Percentiles rank a stretch among this genome's conserved stretches.
phyloP scores from a whole-genome alignment of 1,140 invertebrate species.

The Diorhabda elongata region DNA sequence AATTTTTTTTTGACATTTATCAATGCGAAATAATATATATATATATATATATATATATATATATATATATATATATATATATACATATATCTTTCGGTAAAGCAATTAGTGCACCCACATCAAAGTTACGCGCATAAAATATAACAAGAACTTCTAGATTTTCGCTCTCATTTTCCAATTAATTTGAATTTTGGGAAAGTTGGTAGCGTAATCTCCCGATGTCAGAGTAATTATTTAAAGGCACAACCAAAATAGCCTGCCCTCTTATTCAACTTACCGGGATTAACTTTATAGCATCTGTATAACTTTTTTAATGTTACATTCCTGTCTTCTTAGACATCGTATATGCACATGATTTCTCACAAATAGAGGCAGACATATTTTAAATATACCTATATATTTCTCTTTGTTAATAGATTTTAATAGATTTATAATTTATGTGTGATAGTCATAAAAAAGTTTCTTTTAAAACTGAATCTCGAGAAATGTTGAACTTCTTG shows the following conservation, averaged over 20 bases:
- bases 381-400: no score
- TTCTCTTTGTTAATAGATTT: no score
- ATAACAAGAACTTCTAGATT: neutral
- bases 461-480: no score
- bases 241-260: constrained; percentile 32
- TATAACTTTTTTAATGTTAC: constrained; percentile 24
- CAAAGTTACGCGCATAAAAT: neutral
- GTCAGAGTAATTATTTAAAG: constrained; percentile 35
- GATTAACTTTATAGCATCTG: constrained; percentile 32
- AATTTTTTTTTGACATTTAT: no score
- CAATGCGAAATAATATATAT: no score
- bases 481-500: no score
- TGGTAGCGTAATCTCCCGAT: constrained; percentile 26
- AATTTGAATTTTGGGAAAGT: constrained; percentile 29
- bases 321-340: neutral
- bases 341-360: no score
- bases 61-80: no score
- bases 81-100: neutral
- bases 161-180: constrained; percentile 28
- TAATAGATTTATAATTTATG: no score
- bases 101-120: neutral
- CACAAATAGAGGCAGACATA: no score
- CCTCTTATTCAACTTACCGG: constrained; percentile 25
- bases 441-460: no score
- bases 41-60: no score